Conservation (phyloP, 1,140 invertebrate species). For the Ganaspis sp. region DNA sequence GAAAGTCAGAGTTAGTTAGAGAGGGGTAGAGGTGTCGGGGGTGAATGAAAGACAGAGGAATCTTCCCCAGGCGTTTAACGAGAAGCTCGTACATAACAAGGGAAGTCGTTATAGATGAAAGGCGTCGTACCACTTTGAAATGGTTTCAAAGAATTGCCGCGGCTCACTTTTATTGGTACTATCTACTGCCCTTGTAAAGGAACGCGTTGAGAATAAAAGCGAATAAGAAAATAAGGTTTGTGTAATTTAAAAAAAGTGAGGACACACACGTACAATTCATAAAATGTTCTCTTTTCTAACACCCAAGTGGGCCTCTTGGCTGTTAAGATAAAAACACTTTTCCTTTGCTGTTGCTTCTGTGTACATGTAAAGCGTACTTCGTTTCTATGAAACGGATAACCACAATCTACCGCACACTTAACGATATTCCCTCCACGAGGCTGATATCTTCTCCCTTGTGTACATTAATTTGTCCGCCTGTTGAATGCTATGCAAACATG, state of each 20-base stretch:
- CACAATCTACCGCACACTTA: slow-evolving; percentile 13
- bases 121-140: slow-evolving; percentile 59
- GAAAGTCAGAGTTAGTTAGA: not conserved
- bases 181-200: slow-evolving; percentile 54
- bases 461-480: slow-evolving; percentile 25
- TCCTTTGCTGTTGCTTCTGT: not conserved
- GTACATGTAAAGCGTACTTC: not conserved
- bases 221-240: slow-evolving; percentile 57
- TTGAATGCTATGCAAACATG: slow-evolving; percentile 20
- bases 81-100: slow-evolving; percentile 58
- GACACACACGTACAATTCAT: slow-evolving; percentile 57
- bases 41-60: slow-evolving; percentile 13
- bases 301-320: not conserved
- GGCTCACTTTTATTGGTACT: slow-evolving; percentile 58
- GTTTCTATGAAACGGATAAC: slow-evolving; percentile 5
- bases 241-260: slow-evolving; percentile 56
- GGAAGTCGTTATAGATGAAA: slow-evolving; percentile 59
- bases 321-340: slow-evolving; percentile 1
- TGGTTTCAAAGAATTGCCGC: slow-evolving; percentile 56
- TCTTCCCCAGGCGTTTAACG: slow-evolving; percentile 52
- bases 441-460: slow-evolving; percentile 20
- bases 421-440: slow-evolving; percentile 12
- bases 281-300: slow-evolving; percentile 49
- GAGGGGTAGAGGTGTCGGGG: not conserved
- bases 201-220: slow-evolving; percentile 57